Evolutionary conservation across 2,888 invertebrate species (phyloP).

Genomic region (Archips xylosteana): DNA sequence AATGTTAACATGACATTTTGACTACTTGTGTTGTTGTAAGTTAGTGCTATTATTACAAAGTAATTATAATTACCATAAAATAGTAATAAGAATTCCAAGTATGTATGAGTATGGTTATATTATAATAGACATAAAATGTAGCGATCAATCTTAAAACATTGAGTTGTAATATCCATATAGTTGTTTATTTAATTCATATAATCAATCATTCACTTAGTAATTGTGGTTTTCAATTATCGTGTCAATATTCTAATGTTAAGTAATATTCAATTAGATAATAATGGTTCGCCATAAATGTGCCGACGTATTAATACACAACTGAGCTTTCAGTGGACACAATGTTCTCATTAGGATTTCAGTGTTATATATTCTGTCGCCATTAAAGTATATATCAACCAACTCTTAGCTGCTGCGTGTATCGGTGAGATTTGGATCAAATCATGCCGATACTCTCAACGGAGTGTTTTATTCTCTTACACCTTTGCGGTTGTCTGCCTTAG

Average conservation of each 20-base stretch:
- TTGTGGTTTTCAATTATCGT: constrained; percentile 76
- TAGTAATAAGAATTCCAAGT: constrained; percentile 62
- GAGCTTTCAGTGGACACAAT: constrained; percentile 73
- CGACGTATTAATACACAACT: constrained; percentile 62
- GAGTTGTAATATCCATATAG: constrained; percentile 56
- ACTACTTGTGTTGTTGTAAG: constrained; percentile 61
- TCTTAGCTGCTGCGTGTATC: constrained; percentile 51
- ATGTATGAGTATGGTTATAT: constrained; percentile 63
- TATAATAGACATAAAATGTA: constrained; percentile 56
- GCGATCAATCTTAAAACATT: constrained; percentile 54
- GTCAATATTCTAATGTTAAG: constrained; percentile 74
- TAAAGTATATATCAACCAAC: constrained; percentile 73
- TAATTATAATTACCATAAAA: constrained; percentile 63
- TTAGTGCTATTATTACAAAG: constrained; percentile 67
- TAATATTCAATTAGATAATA: constrained; percentile 70
- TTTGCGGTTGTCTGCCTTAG: neutral
- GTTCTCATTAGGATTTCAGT: constrained; percentile 73
- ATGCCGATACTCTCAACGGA: constrained; percentile 18
- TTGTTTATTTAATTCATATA: constrained; percentile 60
- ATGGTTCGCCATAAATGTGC: constrained; percentile 72
- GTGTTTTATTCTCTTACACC: constrained; percentile 20
- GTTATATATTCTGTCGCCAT: constrained; percentile 79
- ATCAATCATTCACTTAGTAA: constrained; percentile 60
- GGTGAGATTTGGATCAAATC: constrained; percentile 7
- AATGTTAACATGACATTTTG: constrained; percentile 46